Conservation (phyloP, 2,888 invertebrate genomes). For the Bibio marci region DNA sequence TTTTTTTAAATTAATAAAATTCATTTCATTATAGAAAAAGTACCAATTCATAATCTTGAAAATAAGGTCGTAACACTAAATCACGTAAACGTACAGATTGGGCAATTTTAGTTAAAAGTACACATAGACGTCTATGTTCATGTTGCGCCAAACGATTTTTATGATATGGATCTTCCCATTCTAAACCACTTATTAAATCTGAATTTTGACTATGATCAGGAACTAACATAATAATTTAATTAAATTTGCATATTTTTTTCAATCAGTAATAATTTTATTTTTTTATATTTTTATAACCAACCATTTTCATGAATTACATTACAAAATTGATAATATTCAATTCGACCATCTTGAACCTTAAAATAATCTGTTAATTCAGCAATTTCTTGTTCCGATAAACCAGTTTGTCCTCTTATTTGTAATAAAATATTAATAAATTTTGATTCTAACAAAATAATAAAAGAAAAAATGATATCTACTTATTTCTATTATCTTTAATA, state of each 20-base stretch:
- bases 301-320: conserved; percentile 52
- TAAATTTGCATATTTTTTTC: conserved; percentile 1
- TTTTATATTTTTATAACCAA: too few species aligned
- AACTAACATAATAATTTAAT: conserved; percentile 20
- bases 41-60: conserved; percentile 29
- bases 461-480: conserved; percentile 4
- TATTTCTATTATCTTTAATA: conserved; percentile 5
- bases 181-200: conserved; percentile 35
- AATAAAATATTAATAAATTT: conserved; percentile 55
- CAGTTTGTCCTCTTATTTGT: conserved; percentile 44
- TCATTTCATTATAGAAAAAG: conserved; percentile 1
- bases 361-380: conserved; percentile 60
- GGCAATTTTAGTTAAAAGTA: conserved; percentile 58
- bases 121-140: conserved; percentile 47
- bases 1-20: background rate
- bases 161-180: conserved; percentile 55
- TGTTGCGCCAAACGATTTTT: conserved; percentile 43
- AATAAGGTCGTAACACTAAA: conserved; percentile 49
- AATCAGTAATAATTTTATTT: too few species aligned
- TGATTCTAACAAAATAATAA: too few species aligned
- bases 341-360: conserved; percentile 59
- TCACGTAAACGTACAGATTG: conserved; percentile 35
- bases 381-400: conserved; percentile 54
- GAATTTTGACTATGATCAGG: conserved; percentile 32
- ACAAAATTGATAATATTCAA: conserved; percentile 59